Evolutionary conservation across 1,140 invertebrate genomes (phyloP).

Genomic region (Euschistus heros): DNA sequence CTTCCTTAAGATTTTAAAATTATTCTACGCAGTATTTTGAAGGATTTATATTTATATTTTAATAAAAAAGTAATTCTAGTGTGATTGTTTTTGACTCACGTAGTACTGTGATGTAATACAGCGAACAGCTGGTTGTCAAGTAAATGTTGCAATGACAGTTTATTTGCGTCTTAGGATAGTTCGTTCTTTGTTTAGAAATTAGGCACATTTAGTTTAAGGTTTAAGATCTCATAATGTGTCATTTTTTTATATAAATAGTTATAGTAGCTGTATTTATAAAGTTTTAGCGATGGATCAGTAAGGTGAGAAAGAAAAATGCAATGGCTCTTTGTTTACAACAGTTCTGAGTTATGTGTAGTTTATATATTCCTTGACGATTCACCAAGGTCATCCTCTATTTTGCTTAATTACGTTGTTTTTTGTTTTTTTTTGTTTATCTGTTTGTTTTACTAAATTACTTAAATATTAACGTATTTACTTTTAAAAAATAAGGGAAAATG

Average conservation of each 20-base stretch:
- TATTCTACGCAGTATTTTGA: not conserved
- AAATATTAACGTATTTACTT: not conserved
- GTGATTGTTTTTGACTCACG: conserved; percentile 15
- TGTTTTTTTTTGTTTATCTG: not conserved
- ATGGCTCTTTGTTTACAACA: conserved; percentile 17
- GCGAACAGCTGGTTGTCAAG: conserved; percentile 25
- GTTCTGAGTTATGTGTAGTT: not conserved
- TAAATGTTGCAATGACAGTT: conserved; percentile 25
- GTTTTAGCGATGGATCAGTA: not conserved
- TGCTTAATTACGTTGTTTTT: not conserved
- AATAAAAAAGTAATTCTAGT: not conserved
- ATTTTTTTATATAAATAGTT: not conserved
- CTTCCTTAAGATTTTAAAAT: not conserved
- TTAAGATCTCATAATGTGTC: conserved; percentile 2
- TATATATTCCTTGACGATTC: not conserved
- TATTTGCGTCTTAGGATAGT: conserved; percentile 24
- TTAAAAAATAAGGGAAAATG: not conserved
- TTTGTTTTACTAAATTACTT: not conserved
- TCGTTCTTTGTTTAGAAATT: conserved; percentile 10
- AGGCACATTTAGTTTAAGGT: conserved; percentile 1
- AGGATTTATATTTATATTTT: not conserved
- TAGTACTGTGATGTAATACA: conserved; percentile 22
- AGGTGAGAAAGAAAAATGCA: not conserved
- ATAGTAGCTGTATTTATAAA: not conserved
- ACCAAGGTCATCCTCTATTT: not conserved